Base-by-base conservation (phyloP, 2,797 vertebrate species). In the Rhinoraja longicauda region DNA sequence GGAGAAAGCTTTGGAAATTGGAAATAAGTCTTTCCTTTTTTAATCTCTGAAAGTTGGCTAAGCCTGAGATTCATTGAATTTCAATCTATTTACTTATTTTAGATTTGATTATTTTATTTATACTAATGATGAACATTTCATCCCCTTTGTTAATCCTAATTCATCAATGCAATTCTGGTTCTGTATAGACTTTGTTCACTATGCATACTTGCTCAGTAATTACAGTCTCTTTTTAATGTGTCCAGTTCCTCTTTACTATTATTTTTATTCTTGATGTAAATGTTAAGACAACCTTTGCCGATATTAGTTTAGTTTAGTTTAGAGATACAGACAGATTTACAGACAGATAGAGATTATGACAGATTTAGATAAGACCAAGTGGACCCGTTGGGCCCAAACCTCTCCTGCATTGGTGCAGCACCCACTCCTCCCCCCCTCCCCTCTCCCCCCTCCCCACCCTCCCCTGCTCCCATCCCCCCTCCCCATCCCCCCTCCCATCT, bases 1-100 rank as follows among this genome's bases (percentile, higher is more conserved):
- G 57, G n/a, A 86, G 82, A 86, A 86, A 86, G 26, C 82, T 86
- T 62, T 64, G 29, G 59, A 86, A 86, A 32, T 86, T 86, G 17
- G 57, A 86, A 86, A 15, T 57, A 13, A 86, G 2, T 64, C 86
- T 77, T 86, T 59, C n/a, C 29, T 81, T 59, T 24, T 53, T 64
- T 64, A 86, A 64, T 32, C 57, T 62, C 29, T 86, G 29, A 86
- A 86, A 64, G 15, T 62, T 86, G 29, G 82, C 59, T 86, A 32
- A 62, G 29, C 29, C 13, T 19, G 57, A 17, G 12, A 64, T 64
- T 32, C 32, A 57, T 86, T 57, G n/a, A 29, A 15, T n/a, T 86
- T 32, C 59, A 86, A 32, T 57, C 82, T 29, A n/a, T n/a, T 62
- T 86, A 86, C 62, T 64, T 57, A 57, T 39, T 82, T n/a, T 39